Percentiles rank a stretch among this genome's conserved stretches.
Evolutionary conservation across 2,113 vertebrate species (phyloP).

Genomic region (Etia nguti): DNA sequence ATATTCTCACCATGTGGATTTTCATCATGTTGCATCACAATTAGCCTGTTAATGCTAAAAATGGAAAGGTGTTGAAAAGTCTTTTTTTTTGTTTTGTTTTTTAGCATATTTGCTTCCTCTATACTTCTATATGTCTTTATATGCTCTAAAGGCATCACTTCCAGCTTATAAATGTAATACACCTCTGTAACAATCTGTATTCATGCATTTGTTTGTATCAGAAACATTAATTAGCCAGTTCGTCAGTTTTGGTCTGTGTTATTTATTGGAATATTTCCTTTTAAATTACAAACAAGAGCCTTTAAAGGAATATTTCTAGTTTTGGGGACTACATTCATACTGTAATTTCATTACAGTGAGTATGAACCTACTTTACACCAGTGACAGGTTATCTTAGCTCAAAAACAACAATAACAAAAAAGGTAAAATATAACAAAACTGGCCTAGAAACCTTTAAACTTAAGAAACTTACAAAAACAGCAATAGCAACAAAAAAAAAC

Average conservation of each 20-base stretch:
- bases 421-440: neutral
- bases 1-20: neutral
- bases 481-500: neutral
- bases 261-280: neutral
- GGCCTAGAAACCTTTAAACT: neutral
- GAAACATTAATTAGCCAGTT: neutral
- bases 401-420: neutral
- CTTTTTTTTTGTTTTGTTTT: neutral
- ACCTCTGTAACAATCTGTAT: neutral
- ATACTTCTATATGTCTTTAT: neutral
- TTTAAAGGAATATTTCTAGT: neutral
- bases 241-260: neutral
- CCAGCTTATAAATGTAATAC: neutral
- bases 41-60: neutral
- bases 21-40: slow-evolving; percentile 20
- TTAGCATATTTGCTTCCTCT: neutral
- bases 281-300: neutral
- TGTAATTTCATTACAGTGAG: neutral
- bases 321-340: neutral
- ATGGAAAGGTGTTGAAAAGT: neutral
- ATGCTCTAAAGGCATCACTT: neutral
- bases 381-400: neutral
- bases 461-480: neutral
- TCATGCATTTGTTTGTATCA: neutral
- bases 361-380: neutral